A percentile compares a stretch with the other conserved stretches of the same genome.
phyloP scores from a whole-genome alignment of 2,888 invertebrate genomes.

The Drosophila colorata region DNA sequence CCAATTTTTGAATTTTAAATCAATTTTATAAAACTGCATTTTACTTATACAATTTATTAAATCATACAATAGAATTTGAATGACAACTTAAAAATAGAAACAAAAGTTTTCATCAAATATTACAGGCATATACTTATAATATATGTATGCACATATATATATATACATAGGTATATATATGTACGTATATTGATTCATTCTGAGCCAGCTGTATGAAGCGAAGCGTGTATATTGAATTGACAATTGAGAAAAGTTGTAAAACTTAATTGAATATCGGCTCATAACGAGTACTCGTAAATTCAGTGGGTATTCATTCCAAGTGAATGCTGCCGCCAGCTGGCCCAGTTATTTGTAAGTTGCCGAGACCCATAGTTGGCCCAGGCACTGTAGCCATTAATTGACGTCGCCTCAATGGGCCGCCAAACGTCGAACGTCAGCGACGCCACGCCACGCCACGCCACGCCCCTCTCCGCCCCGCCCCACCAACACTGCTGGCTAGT shows the following conservation, averaged over 20 bases:
- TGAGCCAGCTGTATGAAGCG: neutral
- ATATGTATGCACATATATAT: no score
- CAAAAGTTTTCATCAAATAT: no score
- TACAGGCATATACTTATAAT: no score
- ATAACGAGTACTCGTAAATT: constrained; percentile 7
- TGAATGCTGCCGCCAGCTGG: constrained; percentile 6
- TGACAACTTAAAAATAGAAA: no score
- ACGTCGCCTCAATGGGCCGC: constrained; percentile 34
- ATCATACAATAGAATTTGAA: no score
- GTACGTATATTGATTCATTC: neutral
- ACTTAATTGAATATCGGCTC: constrained; percentile 12
- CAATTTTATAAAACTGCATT: no score
- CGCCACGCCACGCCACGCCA: neutral
- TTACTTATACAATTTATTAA: no score
- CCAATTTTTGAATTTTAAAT: no score
- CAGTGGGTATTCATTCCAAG: neutral
- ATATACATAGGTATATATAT: no score
- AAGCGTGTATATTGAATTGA: neutral
- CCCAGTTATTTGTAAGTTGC: constrained; percentile 21
- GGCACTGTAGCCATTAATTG: constrained; percentile 36
- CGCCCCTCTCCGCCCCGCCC: neutral
- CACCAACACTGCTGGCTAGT: no score
- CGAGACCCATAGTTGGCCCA: constrained; percentile 3
- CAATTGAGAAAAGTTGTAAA: constrained; percentile 5
- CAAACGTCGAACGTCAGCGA: constrained; percentile 45